phyloP scores from a whole-genome alignment of 2,113 vertebrate species.

The Erinaceus europaeus region DNA sequence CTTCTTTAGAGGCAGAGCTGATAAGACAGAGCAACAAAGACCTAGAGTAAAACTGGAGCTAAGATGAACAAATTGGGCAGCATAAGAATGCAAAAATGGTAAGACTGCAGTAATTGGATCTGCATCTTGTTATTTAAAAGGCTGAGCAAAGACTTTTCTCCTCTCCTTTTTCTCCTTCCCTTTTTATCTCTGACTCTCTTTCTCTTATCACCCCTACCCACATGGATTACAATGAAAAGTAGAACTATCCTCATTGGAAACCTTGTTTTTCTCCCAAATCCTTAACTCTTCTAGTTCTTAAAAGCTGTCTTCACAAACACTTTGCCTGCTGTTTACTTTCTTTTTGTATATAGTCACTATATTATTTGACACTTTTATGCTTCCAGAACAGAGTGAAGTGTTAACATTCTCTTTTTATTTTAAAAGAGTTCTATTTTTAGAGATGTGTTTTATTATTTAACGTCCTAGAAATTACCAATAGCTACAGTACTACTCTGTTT shows the following conservation, averaged over 20 bases:
- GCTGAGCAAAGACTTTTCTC: not conserved
- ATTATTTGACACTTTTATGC: not conserved
- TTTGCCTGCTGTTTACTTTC: not conserved
- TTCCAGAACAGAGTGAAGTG: not conserved
- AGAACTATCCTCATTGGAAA: not conserved
- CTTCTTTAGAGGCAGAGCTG: not conserved
- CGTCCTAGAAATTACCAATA: too few species aligned
- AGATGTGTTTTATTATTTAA: too few species aligned
- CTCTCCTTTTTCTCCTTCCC: not conserved
- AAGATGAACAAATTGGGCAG: not conserved
- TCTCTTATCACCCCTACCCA: not conserved
- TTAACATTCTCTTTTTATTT: not conserved
- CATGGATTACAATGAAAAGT: not conserved
- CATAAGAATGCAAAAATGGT: not conserved
- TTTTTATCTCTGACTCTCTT: not conserved
- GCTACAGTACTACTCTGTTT: too few species aligned
- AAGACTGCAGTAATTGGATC: not conserved
- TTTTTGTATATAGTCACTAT: not conserved
- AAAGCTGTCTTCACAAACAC: not conserved
- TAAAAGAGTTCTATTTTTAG: too few species aligned
- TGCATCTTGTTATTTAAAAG: not conserved
- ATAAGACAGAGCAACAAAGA: not conserved
- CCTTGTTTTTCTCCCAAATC: not conserved
- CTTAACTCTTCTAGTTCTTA: not conserved
- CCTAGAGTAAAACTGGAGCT: not conserved